phyloP scores from a whole-genome alignment of 2,113 vertebrate genomes.

The Psephotus haematonotus region DNA sequence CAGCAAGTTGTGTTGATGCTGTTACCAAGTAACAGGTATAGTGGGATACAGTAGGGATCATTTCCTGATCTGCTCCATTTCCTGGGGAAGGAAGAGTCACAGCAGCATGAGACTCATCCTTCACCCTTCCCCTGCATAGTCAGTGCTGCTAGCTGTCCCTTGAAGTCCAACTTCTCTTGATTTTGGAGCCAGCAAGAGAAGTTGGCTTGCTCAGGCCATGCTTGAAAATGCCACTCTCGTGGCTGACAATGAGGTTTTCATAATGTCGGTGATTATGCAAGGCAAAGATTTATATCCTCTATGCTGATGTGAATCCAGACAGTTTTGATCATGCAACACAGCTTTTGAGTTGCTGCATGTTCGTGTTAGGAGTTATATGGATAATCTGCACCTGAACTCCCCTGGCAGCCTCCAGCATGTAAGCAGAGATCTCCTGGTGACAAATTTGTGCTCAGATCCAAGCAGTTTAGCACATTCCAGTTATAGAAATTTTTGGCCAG shows the following conservation, averaged over 20 bases:
- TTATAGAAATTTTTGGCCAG: not conserved
- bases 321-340: not conserved
- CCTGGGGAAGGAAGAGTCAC: not conserved
- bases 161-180: not conserved
- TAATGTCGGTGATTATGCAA: not conserved
- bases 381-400: not conserved
- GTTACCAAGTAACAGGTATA: not conserved
- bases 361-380: not conserved
- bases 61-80: not conserved
- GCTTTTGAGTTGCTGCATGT: not conserved
- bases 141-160: not conserved
- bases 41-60: not conserved
- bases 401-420: not conserved
- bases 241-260: not conserved
- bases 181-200: not conserved
- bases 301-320: not conserved
- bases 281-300: not conserved
- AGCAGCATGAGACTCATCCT: not conserved
- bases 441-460: not conserved
- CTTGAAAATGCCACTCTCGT: not conserved
- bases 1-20: fast-evolving
- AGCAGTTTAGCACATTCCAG: not conserved
- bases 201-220: not conserved
- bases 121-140: not conserved
- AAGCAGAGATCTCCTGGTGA: not conserved